Evolutionary conservation across 1,140 invertebrate genomes (phyloP).

Genomic region (Diabrotica undecimpunctata): DNA sequence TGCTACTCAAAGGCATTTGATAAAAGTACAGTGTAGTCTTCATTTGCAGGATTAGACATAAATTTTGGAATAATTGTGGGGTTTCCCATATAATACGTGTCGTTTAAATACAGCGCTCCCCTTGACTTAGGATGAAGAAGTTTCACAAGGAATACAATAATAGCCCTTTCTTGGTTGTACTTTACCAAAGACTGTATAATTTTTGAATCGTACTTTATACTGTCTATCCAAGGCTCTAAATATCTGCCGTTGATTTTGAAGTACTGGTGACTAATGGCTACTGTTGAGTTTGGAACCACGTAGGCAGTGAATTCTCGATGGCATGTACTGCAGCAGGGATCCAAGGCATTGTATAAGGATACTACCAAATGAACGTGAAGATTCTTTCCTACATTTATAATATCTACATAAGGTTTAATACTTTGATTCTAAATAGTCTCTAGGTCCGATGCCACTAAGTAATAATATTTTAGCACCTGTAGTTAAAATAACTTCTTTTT

Average conservation of each 20-base stretch:
- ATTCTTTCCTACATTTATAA: constrained; percentile 55
- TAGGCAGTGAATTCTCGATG: constrained; percentile 23
- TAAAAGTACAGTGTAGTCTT: constrained; percentile 39
- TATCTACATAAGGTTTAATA: constrained; percentile 46
- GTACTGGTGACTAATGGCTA: constrained; percentile 28
- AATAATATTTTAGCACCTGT: constrained; percentile 74
- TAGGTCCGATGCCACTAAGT: constrained; percentile 74
- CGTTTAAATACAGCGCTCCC: constrained; percentile 56
- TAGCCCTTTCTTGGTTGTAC: constrained; percentile 19
- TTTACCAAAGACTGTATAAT: constrained; percentile 17
- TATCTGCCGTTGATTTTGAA: constrained; percentile 30
- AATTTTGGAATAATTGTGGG: constrained; percentile 65
- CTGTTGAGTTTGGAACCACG: constrained; percentile 26
- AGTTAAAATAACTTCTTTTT: constrained; percentile 64
- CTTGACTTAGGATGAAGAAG: constrained; percentile 65
- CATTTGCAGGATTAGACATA: constrained; percentile 49
- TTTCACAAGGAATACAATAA: constrained; percentile 54
- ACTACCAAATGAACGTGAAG: constrained; percentile 51
- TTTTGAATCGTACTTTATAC: constrained; percentile 17
- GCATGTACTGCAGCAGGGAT: constrained; percentile 12
- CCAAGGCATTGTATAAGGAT: constrained; percentile 25
- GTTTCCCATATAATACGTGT: constrained; percentile 56
- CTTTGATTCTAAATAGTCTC: constrained; percentile 50
- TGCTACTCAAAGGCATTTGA: constrained; percentile 60
- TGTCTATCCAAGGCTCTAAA: constrained; percentile 21